Conservation (phyloP, 2,797 vertebrate genomes). For the Sebastes jordani region DNA sequence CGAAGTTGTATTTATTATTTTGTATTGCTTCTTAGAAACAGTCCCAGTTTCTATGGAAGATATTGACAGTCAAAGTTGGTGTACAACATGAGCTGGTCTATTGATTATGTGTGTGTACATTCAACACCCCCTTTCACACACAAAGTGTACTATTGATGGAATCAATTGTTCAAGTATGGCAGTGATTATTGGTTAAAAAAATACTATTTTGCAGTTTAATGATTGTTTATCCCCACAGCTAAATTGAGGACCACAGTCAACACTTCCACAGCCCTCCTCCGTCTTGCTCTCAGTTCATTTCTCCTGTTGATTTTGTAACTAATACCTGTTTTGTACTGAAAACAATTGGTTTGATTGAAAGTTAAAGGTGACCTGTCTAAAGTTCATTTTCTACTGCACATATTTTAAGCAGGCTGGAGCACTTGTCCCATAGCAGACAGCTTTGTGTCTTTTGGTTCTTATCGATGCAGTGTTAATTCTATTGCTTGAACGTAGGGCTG, state of each 20-base stretch:
- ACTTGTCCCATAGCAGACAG: background rate
- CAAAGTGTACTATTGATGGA: background rate
- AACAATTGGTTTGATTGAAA: background rate
- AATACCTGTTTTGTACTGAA: background rate
- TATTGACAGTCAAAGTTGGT: background rate
- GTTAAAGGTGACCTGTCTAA: too few species aligned
- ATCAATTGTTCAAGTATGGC: background rate
- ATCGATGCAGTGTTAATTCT: background rate
- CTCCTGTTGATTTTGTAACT: background rate
- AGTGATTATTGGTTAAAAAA: background rate
- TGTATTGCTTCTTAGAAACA: background rate
- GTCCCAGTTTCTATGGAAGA: background rate
- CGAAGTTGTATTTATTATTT: background rate
- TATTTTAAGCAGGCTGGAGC: background rate
- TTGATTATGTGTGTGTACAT: background rate
- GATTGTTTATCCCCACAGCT: background rate
- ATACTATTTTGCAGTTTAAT: background rate
- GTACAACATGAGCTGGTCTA: background rate
- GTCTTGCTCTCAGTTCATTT: background rate
- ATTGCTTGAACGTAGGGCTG: background rate
- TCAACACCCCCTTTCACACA: background rate
- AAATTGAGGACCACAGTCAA: background rate
- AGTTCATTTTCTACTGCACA: background rate
- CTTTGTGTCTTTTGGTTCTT: background rate
- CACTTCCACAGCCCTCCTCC: background rate